Conservation (phyloP, 2,113 vertebrate species). For the Dicrurus megarhynchus region DNA sequence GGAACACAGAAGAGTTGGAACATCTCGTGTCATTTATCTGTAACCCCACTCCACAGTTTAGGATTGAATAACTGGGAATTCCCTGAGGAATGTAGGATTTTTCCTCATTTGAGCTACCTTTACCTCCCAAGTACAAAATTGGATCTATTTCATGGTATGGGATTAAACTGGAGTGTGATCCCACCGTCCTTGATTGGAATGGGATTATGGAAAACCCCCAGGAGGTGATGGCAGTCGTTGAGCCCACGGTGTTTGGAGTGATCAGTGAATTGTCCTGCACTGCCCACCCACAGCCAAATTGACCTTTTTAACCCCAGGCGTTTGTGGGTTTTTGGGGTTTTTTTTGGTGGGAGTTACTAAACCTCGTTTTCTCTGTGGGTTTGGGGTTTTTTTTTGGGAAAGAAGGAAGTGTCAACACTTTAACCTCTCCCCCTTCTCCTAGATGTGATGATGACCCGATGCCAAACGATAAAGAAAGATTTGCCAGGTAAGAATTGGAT, state of each 20-base stretch:
- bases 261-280: not conserved
- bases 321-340: not conserved
- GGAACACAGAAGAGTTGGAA: not conserved
- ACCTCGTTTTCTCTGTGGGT: rapidly evolving
- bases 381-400: not conserved
- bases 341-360: not conserved
- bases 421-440: not conserved
- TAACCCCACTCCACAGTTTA: rapidly evolving
- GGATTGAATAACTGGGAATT: not conserved
- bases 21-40: rapidly evolving
- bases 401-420: not conserved
- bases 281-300: rapidly evolving
- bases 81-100: rapidly evolving
- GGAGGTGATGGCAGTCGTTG: not conserved
- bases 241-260: not conserved
- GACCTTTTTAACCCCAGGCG: not conserved
- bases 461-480: slow-evolving; percentile 90
- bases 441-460: slow-evolving; percentile 91
- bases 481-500: slow-evolving; percentile 85
- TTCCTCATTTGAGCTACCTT: not conserved
- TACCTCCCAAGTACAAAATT: not conserved
- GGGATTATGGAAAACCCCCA: rapidly evolving
- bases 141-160: not conserved
- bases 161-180: not conserved
- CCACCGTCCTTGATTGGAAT: not conserved